These are phyloP conservation scores for Cydia fagiglandana DNA, from an alignment of 1,140 invertebrate species.

Conservation along the genomic window DNA sequence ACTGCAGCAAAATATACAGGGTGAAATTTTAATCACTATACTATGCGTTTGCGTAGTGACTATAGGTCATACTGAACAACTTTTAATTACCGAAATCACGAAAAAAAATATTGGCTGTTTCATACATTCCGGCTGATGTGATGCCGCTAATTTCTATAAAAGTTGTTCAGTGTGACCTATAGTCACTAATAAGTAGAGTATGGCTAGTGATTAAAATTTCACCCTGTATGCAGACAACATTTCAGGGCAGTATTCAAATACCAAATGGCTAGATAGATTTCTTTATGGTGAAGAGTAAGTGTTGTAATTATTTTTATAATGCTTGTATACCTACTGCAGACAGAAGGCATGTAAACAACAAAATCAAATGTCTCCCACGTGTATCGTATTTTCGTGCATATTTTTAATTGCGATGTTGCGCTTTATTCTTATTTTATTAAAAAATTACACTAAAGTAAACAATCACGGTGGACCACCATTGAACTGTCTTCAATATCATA, in stretches of 20 bases:
- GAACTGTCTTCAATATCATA: constrained; percentile 26
- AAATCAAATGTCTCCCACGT: constrained; percentile 31
- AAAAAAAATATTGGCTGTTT: no score
- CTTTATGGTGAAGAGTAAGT: constrained; percentile 49
- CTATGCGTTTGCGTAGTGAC: no score
- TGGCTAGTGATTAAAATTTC: no score
- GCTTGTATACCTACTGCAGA: constrained; percentile 18
- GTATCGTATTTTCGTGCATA: constrained; percentile 22
- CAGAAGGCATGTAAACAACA: constrained; percentile 25
- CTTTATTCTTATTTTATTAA: constrained; percentile 16
- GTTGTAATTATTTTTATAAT: constrained; percentile 38
- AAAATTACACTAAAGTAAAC: not conserved
- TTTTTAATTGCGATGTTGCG: constrained; percentile 23
- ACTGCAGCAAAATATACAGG: constrained; percentile 4
- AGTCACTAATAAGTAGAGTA: no score
- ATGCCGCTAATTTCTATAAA: no score
- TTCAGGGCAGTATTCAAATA: constrained; percentile 70
- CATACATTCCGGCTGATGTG: no score
- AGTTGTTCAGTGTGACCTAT: no score
- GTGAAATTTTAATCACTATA: no score
- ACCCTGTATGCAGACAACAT: constrained; percentile 38
- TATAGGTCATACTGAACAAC: no score
- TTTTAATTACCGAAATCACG: no score
- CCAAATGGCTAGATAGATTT: constrained; percentile 68
- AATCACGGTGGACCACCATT: constrained; percentile 28